Evolutionary conservation across 2,888 invertebrate genomes (phyloP).

Genomic region (Tenthredo notha): DNA sequence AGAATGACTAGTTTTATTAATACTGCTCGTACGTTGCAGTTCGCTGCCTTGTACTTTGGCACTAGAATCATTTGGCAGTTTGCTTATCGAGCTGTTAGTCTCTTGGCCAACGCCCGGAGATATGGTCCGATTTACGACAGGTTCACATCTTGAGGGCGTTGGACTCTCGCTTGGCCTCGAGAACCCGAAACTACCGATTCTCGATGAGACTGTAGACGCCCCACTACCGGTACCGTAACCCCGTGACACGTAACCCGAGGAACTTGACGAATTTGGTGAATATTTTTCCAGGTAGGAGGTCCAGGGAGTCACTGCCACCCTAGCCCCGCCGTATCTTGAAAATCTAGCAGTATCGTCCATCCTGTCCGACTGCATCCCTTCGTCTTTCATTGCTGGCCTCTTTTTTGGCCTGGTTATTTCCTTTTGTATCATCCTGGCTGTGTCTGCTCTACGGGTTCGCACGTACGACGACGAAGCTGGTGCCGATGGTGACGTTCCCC

Average conservation of each 20-base stretch:
- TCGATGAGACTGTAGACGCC: conserved; percentile 61
- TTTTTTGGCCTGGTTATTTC: conserved; percentile 82
- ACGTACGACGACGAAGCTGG: conserved; percentile 82
- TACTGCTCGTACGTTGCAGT: conserved; percentile 49
- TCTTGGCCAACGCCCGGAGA: conserved; percentile 55
- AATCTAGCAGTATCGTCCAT: conserved; percentile 85
- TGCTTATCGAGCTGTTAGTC: conserved; percentile 53
- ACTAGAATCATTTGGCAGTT: conserved; percentile 50
- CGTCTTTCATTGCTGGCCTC: conserved; percentile 83
- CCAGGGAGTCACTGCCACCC: conserved; percentile 83
- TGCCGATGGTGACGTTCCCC: conserved; percentile 90
- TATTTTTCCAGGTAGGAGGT: conserved; percentile 81
- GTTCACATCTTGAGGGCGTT: conserved; percentile 61
- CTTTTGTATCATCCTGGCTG: conserved; percentile 87
- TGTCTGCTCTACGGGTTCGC: conserved; percentile 85
- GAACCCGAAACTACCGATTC: conserved; percentile 71
- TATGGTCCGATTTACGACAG: conserved; percentile 54
- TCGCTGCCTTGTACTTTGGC: conserved; percentile 50
- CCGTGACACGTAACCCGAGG: conserved; percentile 62
- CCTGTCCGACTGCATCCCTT: conserved; percentile 87
- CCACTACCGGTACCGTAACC: conserved; percentile 59
- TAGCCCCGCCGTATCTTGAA: conserved; percentile 83
- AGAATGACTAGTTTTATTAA: conserved; percentile 44
- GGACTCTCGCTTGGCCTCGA: conserved; percentile 66
- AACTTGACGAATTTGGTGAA: conserved; percentile 61